phyloP scores from a whole-genome alignment of 2,888 invertebrate genomes.

The Lottia scabra region DNA sequence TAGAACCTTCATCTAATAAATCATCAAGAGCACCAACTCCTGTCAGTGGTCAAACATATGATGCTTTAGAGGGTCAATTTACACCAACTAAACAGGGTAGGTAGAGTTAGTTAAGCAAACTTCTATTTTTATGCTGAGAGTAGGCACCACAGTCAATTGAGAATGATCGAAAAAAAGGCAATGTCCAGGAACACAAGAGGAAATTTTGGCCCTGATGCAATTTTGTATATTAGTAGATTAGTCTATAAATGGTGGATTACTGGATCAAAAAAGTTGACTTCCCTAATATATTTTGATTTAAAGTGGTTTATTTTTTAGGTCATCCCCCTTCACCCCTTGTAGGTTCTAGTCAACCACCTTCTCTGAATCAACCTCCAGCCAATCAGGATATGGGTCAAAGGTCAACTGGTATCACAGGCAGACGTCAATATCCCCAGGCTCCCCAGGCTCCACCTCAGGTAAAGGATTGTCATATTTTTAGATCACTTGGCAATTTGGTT shows the following conservation, averaged over 20 bases:
- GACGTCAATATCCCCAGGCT: conserved; percentile 35
- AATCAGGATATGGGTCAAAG: conserved; percentile 13
- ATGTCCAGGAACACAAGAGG: too few species aligned
- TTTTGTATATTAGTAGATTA: too few species aligned
- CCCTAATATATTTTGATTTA: too few species aligned
- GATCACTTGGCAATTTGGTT: neutral
- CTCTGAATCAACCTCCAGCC: neutral
- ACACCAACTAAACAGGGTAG: conserved; percentile 37
- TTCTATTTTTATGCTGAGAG: too few species aligned
- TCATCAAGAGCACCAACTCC: conserved; percentile 72
- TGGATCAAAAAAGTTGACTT: too few species aligned
- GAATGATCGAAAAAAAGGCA: too few species aligned
- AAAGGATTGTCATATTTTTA: neutral
- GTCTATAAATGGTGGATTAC: too few species aligned
- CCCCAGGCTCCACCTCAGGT: conserved; percentile 18
- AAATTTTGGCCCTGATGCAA: too few species aligned
- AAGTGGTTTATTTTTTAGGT: neutral
- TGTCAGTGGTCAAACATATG: conserved; percentile 68
- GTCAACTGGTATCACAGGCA: conserved; percentile 34
- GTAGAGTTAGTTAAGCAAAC: neutral
- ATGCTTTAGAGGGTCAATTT: conserved; percentile 69
- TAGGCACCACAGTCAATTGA: too few species aligned
- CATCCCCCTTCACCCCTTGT: conserved; percentile 6
- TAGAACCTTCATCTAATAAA: conserved; percentile 66
- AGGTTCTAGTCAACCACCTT: neutral